Evolutionary conservation across 2,797 vertebrate species (phyloP).

Genomic region (Oophaga sylvatica): DNA sequence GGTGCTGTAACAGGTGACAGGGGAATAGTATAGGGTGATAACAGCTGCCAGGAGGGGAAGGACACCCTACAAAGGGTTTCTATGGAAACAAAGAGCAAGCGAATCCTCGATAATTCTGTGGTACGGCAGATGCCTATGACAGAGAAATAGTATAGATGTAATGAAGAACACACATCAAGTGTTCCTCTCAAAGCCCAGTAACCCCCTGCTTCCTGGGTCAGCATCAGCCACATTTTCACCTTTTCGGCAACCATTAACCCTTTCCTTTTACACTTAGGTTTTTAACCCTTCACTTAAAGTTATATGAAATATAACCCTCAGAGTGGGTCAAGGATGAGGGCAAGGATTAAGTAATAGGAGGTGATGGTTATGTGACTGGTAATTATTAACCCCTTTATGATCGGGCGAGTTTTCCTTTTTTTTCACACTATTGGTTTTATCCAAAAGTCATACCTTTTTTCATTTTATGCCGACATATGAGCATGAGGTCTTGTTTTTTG

Average conservation of each 20-base stretch:
- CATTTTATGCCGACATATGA: no score
- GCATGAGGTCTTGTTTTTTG: no score
- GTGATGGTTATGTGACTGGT: no score
- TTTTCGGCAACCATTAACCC: background rate
- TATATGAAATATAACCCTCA: background rate
- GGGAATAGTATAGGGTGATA: constrained; percentile 24
- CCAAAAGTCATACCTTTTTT: no score
- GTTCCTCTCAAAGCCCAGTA: background rate
- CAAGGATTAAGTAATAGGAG: no score
- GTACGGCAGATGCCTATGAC: constrained; percentile 14
- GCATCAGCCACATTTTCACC: no score
- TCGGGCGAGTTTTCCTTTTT: no score
- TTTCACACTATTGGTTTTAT: no score
- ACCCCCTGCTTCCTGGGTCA: background rate
- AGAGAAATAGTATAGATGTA: constrained; percentile 14
- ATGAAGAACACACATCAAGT: constrained; percentile 20
- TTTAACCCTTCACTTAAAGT: background rate
- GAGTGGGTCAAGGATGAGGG: background rate
- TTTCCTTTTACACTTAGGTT: background rate
- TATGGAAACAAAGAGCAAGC: constrained; percentile 7
- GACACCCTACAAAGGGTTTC: constrained; percentile 26
- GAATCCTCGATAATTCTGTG: constrained; percentile 33
- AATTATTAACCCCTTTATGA: no score
- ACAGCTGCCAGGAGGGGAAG: constrained; percentile 27
- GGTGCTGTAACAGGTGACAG: constrained; percentile 26